Percentiles rank a stretch among this genome's conserved stretches.
phyloP scores from a whole-genome alignment of 2,888 invertebrate genomes.

The Spodoptera exigua region DNA sequence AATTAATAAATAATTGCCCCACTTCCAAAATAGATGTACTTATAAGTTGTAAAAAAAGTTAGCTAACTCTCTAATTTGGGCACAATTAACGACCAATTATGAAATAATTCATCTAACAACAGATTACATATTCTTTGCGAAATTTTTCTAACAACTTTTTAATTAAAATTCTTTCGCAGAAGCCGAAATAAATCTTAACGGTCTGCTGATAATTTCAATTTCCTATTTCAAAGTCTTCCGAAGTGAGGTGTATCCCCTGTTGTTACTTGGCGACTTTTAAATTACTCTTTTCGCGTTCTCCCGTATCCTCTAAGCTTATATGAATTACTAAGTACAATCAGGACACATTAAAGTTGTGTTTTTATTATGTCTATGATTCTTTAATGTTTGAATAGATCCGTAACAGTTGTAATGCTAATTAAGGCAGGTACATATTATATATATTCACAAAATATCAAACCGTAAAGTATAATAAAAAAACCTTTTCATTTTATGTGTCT shows the following conservation, averaged over 20 bases:
- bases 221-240: slow-evolving; percentile 66
- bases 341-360: slow-evolving; percentile 6
- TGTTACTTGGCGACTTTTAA: slow-evolving; percentile 27
- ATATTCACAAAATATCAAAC: slow-evolving; percentile 49
- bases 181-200: slow-evolving; percentile 74
- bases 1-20: slow-evolving; percentile 4
- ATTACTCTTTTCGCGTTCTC: slow-evolving; percentile 17
- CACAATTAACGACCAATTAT: slow-evolving; percentile 79
- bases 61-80: slow-evolving; percentile 53
- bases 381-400: slow-evolving; percentile 29
- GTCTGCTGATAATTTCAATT: slow-evolving; percentile 77
- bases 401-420: slow-evolving; percentile 63
- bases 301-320: neutral
- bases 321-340: neutral
- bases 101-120: slow-evolving; percentile 80
- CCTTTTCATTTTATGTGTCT: slow-evolving; percentile 53
- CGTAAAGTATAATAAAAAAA: slow-evolving; percentile 49
- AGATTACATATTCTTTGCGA: slow-evolving; percentile 83
- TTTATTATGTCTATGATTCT: slow-evolving; percentile 1
- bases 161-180: slow-evolving; percentile 83
- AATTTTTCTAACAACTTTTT: slow-evolving; percentile 81
- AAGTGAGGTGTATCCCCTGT: slow-evolving; percentile 30
- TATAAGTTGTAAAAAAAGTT: slow-evolving; percentile 40
- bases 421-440: slow-evolving; percentile 48
- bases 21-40: slow-evolving; percentile 13